Base-by-base conservation (phyloP, 2,797 vertebrate species). In the Gambusia yucatana region DNA sequence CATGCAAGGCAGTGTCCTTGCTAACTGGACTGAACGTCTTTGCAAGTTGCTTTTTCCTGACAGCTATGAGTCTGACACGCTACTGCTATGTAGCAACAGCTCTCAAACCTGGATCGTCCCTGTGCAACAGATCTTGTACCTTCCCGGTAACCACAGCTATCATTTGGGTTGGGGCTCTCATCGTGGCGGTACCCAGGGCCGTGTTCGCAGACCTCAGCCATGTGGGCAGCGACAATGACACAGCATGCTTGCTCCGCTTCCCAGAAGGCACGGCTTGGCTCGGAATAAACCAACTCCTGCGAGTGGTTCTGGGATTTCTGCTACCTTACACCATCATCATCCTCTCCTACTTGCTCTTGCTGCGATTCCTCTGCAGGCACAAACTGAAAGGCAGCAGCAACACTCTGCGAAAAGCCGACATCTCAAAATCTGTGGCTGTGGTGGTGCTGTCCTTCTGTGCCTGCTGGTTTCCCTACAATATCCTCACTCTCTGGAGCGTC, bases 381-480 rank as follows among this genome's bases (percentile, higher is more conserved):
- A 95, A 93, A 7, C 81, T 94, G 46, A 94, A 86, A 61, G 90
- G 90, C 52, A 69, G 73, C 83, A 90, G 73, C 82, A 90, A 84
- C 78, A 82, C 86, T 2, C 72, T 55, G 11, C 79, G 92, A 48
- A 95, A 85, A 44, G 76, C 80, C 1, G 84, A 88, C 0, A 91
- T 97, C 3, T 94, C 96, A 28, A 93, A 87, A 75, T 96, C 96
- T 0, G 72, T 96, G 72, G 89, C 92, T 0, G 88, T 96, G 61
- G 93, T 97, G 50, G 92, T 97, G 5, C 86, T 95, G 0, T 95
- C 95, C 1, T 97, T 96, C 87, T 96, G 96, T 25, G 73, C 93
- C 78, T 97, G 96, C 91, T 96, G 96, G 96, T 95, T 97, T 85
- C 97, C 96, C 0, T 97, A 96, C 92, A 97, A 97, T 0, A 75